phyloP scores from a whole-genome alignment of 2,797 vertebrate species.

The Argyrosomus regius region DNA sequence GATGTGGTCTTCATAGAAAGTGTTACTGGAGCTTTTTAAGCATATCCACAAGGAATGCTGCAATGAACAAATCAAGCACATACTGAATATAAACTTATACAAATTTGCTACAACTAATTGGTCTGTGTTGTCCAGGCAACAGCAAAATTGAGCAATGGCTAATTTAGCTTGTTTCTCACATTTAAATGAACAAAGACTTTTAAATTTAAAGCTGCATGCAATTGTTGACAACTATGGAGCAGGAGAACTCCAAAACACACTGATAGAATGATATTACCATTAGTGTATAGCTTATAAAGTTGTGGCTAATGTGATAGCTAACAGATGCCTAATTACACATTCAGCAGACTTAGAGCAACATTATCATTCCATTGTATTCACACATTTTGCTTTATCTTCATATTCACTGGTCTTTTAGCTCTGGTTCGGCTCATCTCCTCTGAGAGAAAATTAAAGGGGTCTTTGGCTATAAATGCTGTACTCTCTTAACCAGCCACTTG shows the following conservation, averaged over 20 bases:
- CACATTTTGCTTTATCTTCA: background rate
- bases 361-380: slow-evolving; percentile 1
- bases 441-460: background rate
- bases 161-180: background rate
- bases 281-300: background rate
- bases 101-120: slow-evolving; percentile 12
- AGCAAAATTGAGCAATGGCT: background rate
- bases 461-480: background rate
- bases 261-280: background rate
- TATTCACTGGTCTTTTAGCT: background rate
- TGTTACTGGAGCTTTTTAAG: slow-evolving; percentile 20
- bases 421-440: slow-evolving; percentile 1
- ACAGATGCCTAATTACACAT: slow-evolving; percentile 21
- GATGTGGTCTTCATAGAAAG: no score
- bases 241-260: background rate
- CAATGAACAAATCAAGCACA: slow-evolving; percentile 25
- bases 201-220: background rate
- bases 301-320: slow-evolving; percentile 7
- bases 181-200: background rate
- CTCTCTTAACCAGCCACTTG: background rate
- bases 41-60: slow-evolving; percentile 11
- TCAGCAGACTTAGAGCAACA: slow-evolving; percentile 6
- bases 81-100: slow-evolving; percentile 24
- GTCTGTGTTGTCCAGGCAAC: background rate
- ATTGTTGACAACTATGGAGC: background rate